Percentiles rank a stretch among this genome's conserved stretches.
Conservation (phyloP, 2,113 vertebrate species). For the Misgurnus mizolepis region DNA sequence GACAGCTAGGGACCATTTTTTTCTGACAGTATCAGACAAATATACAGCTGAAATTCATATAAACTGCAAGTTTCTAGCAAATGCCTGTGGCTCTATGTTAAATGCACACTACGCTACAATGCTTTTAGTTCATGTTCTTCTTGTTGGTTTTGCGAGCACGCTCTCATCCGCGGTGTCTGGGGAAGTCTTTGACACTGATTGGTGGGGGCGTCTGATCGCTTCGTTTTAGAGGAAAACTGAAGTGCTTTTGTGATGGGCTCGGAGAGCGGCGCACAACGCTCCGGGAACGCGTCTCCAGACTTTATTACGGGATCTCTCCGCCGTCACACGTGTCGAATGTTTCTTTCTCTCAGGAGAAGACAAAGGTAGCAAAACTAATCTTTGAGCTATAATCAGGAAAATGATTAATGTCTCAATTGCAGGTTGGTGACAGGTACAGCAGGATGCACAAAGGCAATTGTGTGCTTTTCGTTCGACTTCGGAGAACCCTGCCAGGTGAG, state of each 20-base stretch:
- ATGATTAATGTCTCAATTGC: slow-evolving; percentile 71
- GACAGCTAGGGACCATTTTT: too few species aligned
- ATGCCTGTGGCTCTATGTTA: background rate
- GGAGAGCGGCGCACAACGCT: slow-evolving; percentile 44
- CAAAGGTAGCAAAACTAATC: slow-evolving; percentile 36
- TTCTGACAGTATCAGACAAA: too few species aligned
- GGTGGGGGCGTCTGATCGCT: slow-evolving; percentile 57
- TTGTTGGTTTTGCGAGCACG: slow-evolving; percentile 26
- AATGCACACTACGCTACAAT: slow-evolving; percentile 14
- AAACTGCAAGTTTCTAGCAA: background rate
- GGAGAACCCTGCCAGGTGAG: slow-evolving; percentile 66
- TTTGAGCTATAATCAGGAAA: slow-evolving; percentile 66
- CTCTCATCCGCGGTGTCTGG: slow-evolving; percentile 37
- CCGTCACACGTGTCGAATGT: slow-evolving; percentile 17
- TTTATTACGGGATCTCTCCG: slow-evolving; percentile 37
- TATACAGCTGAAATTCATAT: too few species aligned
- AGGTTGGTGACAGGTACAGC: slow-evolving; percentile 70
- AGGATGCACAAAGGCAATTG: slow-evolving; percentile 73
- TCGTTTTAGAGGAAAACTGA: slow-evolving; percentile 41
- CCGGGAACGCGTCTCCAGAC: slow-evolving; percentile 32
- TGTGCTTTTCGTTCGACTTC: slow-evolving; percentile 55
- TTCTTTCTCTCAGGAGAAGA: background rate
- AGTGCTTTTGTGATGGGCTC: slow-evolving; percentile 57
- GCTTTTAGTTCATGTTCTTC: slow-evolving; percentile 30
- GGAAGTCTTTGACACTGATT: slow-evolving; percentile 35